phyloP scores from a whole-genome alignment of 2,888 invertebrate genomes.

The Nemoura dubitans region DNA sequence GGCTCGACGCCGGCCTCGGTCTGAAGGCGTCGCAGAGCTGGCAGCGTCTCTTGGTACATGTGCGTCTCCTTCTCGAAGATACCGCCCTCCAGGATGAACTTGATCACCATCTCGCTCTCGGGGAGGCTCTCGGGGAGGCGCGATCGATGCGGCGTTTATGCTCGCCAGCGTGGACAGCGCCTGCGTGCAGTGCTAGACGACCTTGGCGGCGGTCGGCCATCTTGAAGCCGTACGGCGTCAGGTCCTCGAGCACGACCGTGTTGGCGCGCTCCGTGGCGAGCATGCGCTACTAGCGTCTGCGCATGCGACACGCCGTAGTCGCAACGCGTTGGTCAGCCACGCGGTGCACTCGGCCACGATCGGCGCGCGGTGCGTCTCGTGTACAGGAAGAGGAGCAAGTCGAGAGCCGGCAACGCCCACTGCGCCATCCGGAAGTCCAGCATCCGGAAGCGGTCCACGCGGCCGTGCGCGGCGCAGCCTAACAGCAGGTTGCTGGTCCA shows the following conservation, averaged over 20 bases:
- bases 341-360: slow-evolving; percentile 47
- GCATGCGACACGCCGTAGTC: background rate
- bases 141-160: slow-evolving; percentile 47
- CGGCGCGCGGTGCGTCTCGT: slow-evolving; percentile 40
- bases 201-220: slow-evolving; percentile 45
- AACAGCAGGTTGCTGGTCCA: slow-evolving; percentile 49
- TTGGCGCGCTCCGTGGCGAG: slow-evolving; percentile 7
- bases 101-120: slow-evolving; percentile 38
- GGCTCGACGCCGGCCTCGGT: background rate
- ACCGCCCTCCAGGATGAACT: slow-evolving; percentile 31
- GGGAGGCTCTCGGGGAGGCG: slow-evolving; percentile 45
- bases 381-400: slow-evolving; percentile 49
- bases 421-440: slow-evolving; percentile 47
- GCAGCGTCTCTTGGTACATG: slow-evolving; percentile 43
- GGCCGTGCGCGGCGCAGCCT: slow-evolving; percentile 38
- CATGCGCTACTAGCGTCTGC: background rate
- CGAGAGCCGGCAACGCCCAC: slow-evolving; percentile 46
- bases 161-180: slow-evolving; percentile 45
- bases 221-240: slow-evolving; percentile 43
- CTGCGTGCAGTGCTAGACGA: slow-evolving; percentile 33
- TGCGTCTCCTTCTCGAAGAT: slow-evolving; percentile 44
- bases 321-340: slow-evolving; percentile 3
- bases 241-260: slow-evolving; percentile 46
- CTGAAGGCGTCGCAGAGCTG: slow-evolving; percentile 35
- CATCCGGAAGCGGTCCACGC: slow-evolving; percentile 42